Evolutionary conservation across 2,888 invertebrate species (phyloP).

Genomic region (Eristalinus aeneus): DNA sequence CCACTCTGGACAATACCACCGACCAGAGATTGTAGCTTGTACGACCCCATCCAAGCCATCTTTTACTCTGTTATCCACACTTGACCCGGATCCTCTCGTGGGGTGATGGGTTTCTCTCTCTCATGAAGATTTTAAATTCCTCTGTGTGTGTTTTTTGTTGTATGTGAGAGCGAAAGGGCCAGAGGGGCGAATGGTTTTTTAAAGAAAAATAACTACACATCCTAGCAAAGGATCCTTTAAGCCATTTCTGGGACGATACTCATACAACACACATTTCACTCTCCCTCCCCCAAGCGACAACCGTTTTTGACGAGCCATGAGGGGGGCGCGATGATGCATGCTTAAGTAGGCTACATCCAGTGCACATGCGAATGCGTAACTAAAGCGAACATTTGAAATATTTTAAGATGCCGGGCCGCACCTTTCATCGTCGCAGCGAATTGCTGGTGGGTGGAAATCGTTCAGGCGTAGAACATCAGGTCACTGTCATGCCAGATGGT

Average conservation of each 20-base stretch:
- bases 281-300: not conserved
- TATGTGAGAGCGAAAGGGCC: too few relatives aligned
- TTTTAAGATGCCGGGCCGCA: too few relatives aligned
- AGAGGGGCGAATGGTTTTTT: not conserved
- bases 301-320: not conserved
- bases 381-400: not conserved
- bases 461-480: conserved; percentile 9
- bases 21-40: conserved; percentile 40
- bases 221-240: not conserved
- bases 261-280: not conserved
- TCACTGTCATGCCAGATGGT: conserved; percentile 20
- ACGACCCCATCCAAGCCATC: conserved; percentile 26
- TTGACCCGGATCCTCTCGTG: conserved; percentile 41
- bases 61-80: conserved; percentile 57
- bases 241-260: not conserved
- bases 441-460: conserved; percentile 26
- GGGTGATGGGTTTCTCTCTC: not conserved
- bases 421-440: not conserved
- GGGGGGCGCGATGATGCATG: conserved; percentile 1
- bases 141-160: not conserved
- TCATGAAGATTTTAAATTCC: not conserved
- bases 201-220: not conserved
- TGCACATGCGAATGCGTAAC: not conserved
- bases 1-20: conserved; percentile 44
- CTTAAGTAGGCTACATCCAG: not conserved